These are phyloP conservation scores for Mus spicilegus DNA, from an alignment of 2,113 vertebrate species.

Conservation along the genomic window DNA sequence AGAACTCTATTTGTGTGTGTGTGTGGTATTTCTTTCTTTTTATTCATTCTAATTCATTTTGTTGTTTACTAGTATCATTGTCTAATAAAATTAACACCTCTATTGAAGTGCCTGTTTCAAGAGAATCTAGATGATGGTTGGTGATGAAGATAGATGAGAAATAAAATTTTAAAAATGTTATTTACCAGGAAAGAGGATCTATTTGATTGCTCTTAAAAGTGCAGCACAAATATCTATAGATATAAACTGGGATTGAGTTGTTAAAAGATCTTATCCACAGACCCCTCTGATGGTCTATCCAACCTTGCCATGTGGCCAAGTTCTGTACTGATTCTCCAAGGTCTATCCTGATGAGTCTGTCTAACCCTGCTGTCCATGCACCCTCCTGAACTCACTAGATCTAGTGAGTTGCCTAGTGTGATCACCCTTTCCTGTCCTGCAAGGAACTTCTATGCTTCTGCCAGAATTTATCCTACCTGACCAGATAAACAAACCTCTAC, in stretches of 20 bases:
- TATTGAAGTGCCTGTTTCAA: background rate
- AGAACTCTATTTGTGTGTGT: too few species aligned
- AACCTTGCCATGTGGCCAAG: accelerated
- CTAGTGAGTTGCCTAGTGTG: background rate
- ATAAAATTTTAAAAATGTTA: background rate
- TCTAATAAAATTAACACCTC: background rate
- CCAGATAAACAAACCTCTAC: background rate
- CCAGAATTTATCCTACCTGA: background rate
- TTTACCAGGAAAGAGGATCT: background rate
- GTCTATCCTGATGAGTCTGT: background rate
- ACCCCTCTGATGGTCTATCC: background rate
- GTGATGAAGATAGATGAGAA: background rate
- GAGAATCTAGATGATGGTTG: background rate
- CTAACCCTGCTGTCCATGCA: background rate
- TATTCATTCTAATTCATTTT: background rate
- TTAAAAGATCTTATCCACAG: background rate
- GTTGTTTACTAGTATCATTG: background rate
- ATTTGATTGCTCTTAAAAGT: background rate
- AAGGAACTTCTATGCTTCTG: background rate
- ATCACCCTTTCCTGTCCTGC: background rate
- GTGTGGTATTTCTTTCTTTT: background rate
- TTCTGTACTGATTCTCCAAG: background rate
- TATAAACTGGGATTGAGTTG: background rate
- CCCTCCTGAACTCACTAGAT: background rate
- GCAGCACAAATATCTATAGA: background rate